Percentiles rank a stretch among this genome's conserved stretches.
Conservation (phyloP, 2,113 vertebrate genomes). For the Aldabrachelys gigantea region DNA sequence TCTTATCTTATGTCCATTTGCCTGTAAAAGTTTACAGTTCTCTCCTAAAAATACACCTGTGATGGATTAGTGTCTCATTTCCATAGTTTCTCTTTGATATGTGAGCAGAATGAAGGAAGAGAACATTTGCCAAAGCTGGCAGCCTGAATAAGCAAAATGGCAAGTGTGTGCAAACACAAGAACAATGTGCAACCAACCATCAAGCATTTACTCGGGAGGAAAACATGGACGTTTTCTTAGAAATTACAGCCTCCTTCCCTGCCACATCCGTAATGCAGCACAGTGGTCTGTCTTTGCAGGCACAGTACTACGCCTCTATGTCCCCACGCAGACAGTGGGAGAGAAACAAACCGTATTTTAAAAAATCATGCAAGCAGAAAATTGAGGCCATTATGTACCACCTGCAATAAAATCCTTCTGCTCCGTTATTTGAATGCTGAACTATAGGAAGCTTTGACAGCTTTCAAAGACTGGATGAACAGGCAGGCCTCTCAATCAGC, state of each 20-base stretch:
- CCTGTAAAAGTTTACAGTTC: not conserved
- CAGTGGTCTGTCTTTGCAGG: not conserved
- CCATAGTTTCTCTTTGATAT: not conserved
- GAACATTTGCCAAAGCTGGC: not conserved
- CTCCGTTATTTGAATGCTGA: not conserved
- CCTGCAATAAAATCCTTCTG: conserved; percentile 14
- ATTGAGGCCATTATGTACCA: conserved; percentile 30
- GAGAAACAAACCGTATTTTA: not conserved
- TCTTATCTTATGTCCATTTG: not conserved
- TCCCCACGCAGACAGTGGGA: not conserved
- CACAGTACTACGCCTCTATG: not conserved
- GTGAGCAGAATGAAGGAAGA: not conserved
- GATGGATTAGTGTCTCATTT: not conserved
- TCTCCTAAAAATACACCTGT: not conserved
- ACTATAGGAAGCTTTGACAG: conserved; percentile 8
- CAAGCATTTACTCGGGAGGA: not conserved
- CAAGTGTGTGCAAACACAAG: not conserved
- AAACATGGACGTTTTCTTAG: not conserved
- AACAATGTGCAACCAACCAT: fast-evolving
- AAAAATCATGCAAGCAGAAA: conserved; percentile 8
- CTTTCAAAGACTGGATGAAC: conserved; percentile 35
- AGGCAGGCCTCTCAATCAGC: conserved; percentile 47
- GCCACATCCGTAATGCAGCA: fast-evolving
- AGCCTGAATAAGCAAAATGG: not conserved
- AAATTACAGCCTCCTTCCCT: not conserved